Evolutionary conservation across 1,140 invertebrate genomes (phyloP).

Genomic region (Phortica variegata): DNA sequence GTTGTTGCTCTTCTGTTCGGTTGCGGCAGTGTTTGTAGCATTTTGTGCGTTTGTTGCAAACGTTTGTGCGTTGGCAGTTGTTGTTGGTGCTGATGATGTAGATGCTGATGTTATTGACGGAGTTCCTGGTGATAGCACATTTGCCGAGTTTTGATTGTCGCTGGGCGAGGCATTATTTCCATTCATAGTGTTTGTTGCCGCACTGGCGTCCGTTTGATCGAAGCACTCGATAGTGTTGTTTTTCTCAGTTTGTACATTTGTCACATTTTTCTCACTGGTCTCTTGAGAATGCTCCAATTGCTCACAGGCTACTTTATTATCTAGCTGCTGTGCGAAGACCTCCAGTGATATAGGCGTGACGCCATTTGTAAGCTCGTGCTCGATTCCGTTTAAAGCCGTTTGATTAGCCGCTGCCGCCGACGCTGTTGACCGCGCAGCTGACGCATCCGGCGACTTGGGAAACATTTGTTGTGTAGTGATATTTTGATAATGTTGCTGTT

Average conservation of each 20-base stretch:
- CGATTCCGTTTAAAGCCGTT: conserved; percentile 30
- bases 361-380: conserved; percentile 31
- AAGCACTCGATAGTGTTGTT: conserved; percentile 12
- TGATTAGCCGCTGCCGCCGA: conserved; percentile 21
- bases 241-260: too few relatives aligned
- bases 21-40: conserved; percentile 13
- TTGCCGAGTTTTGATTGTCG: conserved; percentile 15
- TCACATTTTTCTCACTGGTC: too few relatives aligned
- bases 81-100: conserved; percentile 2
- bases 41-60: conserved; percentile 3
- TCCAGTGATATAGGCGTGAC: conserved; percentile 26
- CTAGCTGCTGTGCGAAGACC: conserved; percentile 42
- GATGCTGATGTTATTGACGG: neutral
- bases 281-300: conserved; percentile 24
- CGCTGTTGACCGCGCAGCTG: conserved; percentile 26
- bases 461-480: conserved; percentile 55
- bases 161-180: conserved; percentile 16
- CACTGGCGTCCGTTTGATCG: conserved; percentile 39
- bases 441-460: conserved; percentile 43
- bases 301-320: conserved; percentile 43
- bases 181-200: conserved; percentile 5
- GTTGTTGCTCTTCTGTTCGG: neutral
- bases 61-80: neutral
- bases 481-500: conserved; percentile 50
- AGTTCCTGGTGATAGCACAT: conserved; percentile 16